Evolutionary conservation across 1,140 invertebrate genomes (phyloP).

Genomic region (Drosophila eugracilis): DNA sequence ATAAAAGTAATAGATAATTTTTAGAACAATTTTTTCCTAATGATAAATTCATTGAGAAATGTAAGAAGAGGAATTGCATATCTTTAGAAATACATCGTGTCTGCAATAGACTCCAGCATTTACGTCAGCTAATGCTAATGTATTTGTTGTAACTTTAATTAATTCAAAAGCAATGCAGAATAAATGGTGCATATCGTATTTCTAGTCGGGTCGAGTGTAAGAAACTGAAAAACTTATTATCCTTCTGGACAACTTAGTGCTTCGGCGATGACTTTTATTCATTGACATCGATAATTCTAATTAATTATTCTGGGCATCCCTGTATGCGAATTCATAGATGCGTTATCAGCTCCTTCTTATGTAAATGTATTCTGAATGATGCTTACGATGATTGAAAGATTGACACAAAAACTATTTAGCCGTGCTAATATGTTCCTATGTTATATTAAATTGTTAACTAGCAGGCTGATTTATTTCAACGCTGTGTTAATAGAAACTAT

Average conservation of each 20-base stretch:
- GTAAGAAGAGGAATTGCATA: not conserved
- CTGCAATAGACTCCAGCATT: not conserved
- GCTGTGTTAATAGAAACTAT: not conserved
- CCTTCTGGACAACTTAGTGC: too few relatives aligned
- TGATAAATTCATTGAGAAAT: not conserved
- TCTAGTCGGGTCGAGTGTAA: too few relatives aligned
- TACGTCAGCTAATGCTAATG: not conserved
- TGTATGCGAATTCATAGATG: not conserved
- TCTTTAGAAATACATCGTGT: not conserved
- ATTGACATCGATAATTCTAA: not conserved
- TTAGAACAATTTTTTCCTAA: too few relatives aligned
- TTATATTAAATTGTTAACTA: not conserved
- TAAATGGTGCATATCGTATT: too few relatives aligned
- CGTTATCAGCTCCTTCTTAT: not conserved
- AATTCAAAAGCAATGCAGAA: not conserved
- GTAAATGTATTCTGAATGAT: not conserved
- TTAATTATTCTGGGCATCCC: not conserved
- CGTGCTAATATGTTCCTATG: not conserved
- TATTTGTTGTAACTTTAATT: not conserved
- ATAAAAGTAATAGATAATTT: too few relatives aligned
- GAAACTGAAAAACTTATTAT: too few relatives aligned
- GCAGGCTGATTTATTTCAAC: not conserved
- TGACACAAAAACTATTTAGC: not conserved
- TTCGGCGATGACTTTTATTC: too few relatives aligned
- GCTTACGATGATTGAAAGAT: not conserved